A percentile compares a stretch with the other conserved stretches of the same genome.
These are phyloP conservation scores for Apantesis nais DNA, from an alignment of 2,888 invertebrate species.

Conservation along the genomic window DNA sequence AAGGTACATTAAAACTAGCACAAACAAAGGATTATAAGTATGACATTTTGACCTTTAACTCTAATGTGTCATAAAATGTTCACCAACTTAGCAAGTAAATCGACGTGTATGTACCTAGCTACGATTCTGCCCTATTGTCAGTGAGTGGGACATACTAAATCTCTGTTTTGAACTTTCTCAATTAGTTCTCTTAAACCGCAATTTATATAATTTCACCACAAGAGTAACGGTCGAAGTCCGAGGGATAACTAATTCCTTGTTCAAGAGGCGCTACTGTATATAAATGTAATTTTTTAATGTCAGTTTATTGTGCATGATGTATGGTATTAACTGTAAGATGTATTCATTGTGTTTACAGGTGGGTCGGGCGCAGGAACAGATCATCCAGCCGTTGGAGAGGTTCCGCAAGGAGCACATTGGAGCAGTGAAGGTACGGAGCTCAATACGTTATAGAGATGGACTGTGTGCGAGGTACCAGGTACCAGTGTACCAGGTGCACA, in stretches of 20 bases:
- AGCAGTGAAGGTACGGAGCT: constrained; percentile 91
- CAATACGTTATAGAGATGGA: background rate
- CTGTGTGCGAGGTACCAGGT: background rate
- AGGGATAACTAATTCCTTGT: background rate
- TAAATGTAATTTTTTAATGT: background rate
- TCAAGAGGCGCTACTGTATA: background rate
- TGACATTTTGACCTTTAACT: background rate
- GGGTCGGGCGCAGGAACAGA: constrained; percentile 96
- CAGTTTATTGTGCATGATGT: background rate
- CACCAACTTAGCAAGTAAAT: background rate
- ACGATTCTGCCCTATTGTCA: background rate
- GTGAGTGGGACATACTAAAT: background rate
- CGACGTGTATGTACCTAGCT: background rate
- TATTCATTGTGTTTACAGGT: constrained; percentile 85
- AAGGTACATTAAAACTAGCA: background rate
- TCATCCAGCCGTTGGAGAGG: constrained; percentile 96
- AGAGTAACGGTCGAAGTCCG: background rate
- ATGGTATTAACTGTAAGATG: background rate
- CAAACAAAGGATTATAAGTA: background rate
- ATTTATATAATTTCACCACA: background rate
- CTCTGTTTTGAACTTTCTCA: background rate
- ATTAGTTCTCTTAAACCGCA: background rate
- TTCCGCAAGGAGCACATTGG: constrained; percentile 98
- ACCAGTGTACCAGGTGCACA: no score
- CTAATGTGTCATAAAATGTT: background rate